Base-by-base conservation (phyloP, 2,888 invertebrate species). In the Phengaris alcon region DNA sequence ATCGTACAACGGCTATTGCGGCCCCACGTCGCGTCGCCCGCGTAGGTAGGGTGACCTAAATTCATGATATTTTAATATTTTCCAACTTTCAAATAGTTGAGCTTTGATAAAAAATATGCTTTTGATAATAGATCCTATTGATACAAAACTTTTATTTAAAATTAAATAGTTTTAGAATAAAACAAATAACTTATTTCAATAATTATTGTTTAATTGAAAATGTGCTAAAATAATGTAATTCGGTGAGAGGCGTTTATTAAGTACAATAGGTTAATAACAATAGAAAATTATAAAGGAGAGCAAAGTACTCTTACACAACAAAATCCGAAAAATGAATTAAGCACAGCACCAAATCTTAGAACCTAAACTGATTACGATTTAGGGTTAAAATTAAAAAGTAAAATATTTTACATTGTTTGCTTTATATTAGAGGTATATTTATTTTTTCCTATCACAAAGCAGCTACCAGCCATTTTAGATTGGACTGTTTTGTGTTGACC, bases 211-310 rank as follows among this genome's bases (percentile, higher is more conserved):
- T 82, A 81, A 81, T 82, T 76, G 77, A 81, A 82, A 79, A 77
- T 75, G 87, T 87, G 87, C 87, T 89, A 87, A 84, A 83, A 80
- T 84, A 85, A 70, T 86, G 89, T 90, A 91, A 91, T 92, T 92
- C 91, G 91, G 91, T 91, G 91, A 91, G 91, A 91, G 90, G 89
- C 84, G 82, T 81, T 82, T 84, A 81, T 82, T 85, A 87, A 83
- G 82, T 85, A 87, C 82, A 81, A 69, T 73, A 77, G 69, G 54
- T 72, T 76, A 75, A 70, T 57, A 59, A 76, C 74, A 77, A 48
- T 73, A 64, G 74, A 69, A 74, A 75, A 76, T 74, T 64, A 76
- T 74, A 75, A 76, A 69, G 51, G 46, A 48, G 46, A 46, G 68
- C 68, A n/a, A 46, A 46, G n/a, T 68, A 68, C 22, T 46, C 68